These are phyloP conservation scores for Geotrupes spiniger DNA, from an alignment of 2,888 invertebrate species.

Conservation along the genomic window DNA sequence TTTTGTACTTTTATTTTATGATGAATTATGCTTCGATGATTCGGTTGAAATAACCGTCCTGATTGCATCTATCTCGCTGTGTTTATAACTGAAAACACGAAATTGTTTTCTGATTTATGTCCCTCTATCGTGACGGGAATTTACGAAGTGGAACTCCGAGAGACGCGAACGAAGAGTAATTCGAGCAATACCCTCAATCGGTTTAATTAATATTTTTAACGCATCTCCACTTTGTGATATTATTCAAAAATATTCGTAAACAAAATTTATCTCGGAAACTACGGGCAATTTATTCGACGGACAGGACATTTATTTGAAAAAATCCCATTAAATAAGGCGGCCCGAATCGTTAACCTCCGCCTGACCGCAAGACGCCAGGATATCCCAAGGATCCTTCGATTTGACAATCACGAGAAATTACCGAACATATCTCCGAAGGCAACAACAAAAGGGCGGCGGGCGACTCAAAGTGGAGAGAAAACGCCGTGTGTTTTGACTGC, in stretches of 20 bases:
- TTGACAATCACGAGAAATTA: constrained; percentile 36
- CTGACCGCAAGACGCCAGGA: constrained; percentile 26
- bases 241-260: no score
- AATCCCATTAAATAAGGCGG: not conserved
- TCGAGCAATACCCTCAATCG: no score
- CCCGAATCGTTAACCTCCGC: constrained; percentile 10
- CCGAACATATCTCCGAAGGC: constrained; percentile 37
- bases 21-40: constrained; percentile 4
- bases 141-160: no score
- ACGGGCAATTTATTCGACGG: not conserved
- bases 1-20: constrained; percentile 1
- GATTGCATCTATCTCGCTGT: constrained; percentile 4
- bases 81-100: not conserved
- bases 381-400: constrained; percentile 21
- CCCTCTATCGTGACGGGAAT: no score
- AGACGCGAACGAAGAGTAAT: no score
- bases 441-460: constrained; percentile 40
- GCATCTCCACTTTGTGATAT: no score
- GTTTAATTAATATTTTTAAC: no score
- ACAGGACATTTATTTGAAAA: constrained; percentile 4
- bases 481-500: constrained; percentile 45
- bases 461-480: constrained; percentile 33
- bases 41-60: constrained; percentile 1
- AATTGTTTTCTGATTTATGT: constrained; percentile 5
- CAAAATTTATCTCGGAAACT: no score